Evolutionary conservation across 1,140 invertebrate genomes (phyloP).

Genomic region (Dendrolimus punctatus): DNA sequence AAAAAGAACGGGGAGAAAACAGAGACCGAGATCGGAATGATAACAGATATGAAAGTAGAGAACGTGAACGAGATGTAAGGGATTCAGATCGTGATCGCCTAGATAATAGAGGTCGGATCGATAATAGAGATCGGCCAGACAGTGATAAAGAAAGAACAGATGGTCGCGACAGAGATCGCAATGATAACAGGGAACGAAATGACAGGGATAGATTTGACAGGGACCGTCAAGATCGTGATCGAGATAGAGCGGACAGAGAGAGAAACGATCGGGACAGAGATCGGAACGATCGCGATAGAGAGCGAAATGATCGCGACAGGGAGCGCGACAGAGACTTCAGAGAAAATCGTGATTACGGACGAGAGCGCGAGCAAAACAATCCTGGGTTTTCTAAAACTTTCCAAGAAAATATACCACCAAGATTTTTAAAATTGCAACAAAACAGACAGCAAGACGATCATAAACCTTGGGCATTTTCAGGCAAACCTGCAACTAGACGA

Average conservation of each 20-base stretch:
- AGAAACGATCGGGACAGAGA: slow-evolving; percentile 39
- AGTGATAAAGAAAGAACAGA: slow-evolving; percentile 28
- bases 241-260: slow-evolving; percentile 60
- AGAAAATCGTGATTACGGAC: slow-evolving; percentile 39
- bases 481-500: slow-evolving; percentile 59
- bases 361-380: slow-evolving; percentile 41
- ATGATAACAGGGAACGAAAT: slow-evolving; percentile 25
- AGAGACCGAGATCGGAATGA: slow-evolving; percentile 30
- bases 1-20: slow-evolving; percentile 48
- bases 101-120: slow-evolving; percentile 45
- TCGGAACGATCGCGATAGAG: slow-evolving; percentile 23
- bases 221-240: slow-evolving; percentile 39
- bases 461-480: slow-evolving; percentile 54
- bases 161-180: slow-evolving; percentile 22
- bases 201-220: slow-evolving; percentile 16
- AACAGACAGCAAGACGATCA: slow-evolving; percentile 58
- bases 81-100: slow-evolving; percentile 31
- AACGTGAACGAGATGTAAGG: slow-evolving; percentile 21
- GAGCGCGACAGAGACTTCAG: slow-evolving; percentile 32
- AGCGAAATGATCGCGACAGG: slow-evolving; percentile 45
- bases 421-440: slow-evolving; percentile 86
- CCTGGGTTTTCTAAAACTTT: slow-evolving; percentile 80
- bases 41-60: slow-evolving; percentile 17
- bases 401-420: slow-evolving; percentile 86
- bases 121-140: slow-evolving; percentile 50